Evolutionary conservation across 2,888 invertebrate species (phyloP).

Genomic region (Drosophila anceps): DNA sequence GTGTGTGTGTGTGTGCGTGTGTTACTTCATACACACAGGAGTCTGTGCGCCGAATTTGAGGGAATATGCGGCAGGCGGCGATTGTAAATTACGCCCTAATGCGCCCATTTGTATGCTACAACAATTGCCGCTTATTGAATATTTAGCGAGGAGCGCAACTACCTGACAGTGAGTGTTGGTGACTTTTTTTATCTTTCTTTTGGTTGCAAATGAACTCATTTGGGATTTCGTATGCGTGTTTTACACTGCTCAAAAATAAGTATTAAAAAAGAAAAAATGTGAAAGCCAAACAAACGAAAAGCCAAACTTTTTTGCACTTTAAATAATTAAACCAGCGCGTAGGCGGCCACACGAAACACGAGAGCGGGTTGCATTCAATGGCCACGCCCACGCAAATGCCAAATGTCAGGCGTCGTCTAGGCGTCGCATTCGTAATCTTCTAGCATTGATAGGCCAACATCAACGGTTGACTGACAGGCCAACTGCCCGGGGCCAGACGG

Average conservation of each 20-base stretch:
- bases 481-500: slow-evolving; percentile 53
- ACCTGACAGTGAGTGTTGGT: slow-evolving; percentile 38
- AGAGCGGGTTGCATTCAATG: slow-evolving; percentile 33
- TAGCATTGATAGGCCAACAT: slow-evolving; percentile 58
- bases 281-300: slow-evolving; percentile 8
- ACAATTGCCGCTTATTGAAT: slow-evolving; percentile 82
- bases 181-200: slow-evolving; percentile 1
- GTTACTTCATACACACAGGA: slow-evolving; percentile 34
- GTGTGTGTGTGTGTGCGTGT: slow-evolving; percentile 9
- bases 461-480: slow-evolving; percentile 67
- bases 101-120: slow-evolving; percentile 82
- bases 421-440: slow-evolving; percentile 30
- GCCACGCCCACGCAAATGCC: slow-evolving; percentile 34
- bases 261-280: neutral
- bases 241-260: slow-evolving; percentile 24
- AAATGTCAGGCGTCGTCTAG: slow-evolving; percentile 19
- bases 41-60: slow-evolving; percentile 55
- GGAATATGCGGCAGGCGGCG: slow-evolving; percentile 42
- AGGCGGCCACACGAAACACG: slow-evolving; percentile 1
- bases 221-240: slow-evolving; percentile 75
- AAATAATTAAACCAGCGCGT: slow-evolving; percentile 70
- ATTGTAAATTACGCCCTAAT: slow-evolving; percentile 80
- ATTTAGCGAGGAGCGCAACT: slow-evolving; percentile 64
- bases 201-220: slow-evolving; percentile 72
- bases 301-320: slow-evolving; percentile 66